Percentiles rank a stretch among this genome's conserved stretches.
phyloP scores from a whole-genome alignment of 1,140 invertebrate genomes.

The Whitmania pigra region DNA sequence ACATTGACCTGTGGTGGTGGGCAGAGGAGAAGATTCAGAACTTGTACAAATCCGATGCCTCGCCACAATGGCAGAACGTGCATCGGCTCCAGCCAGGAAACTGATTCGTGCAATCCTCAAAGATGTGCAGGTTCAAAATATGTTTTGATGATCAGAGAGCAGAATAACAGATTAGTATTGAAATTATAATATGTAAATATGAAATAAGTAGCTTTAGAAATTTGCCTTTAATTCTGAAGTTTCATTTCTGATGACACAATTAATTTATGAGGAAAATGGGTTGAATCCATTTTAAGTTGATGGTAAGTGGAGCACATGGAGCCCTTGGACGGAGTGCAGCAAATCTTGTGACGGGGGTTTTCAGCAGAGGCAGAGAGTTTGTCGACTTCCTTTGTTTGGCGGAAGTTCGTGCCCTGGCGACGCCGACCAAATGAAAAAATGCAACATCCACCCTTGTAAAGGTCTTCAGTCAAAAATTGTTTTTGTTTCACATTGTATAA shows the following conservation, averaged over 20 bases:
- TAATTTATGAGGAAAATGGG: too few relatives aligned
- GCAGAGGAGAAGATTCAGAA: slow-evolving; percentile 32
- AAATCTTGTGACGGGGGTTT: slow-evolving; percentile 20
- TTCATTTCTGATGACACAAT: too few relatives aligned
- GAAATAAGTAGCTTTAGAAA: too few relatives aligned
- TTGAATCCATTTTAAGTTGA: not conserved
- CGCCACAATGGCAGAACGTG: slow-evolving; percentile 37
- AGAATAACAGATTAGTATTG: too few relatives aligned
- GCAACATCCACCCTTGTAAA: slow-evolving; percentile 36
- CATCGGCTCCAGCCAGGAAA: slow-evolving; percentile 29
- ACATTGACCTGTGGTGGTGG: slow-evolving; percentile 36
- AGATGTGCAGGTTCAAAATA: slow-evolving; percentile 26
- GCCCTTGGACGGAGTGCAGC: slow-evolving; percentile 21
- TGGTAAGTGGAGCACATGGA: slow-evolving; percentile 23
- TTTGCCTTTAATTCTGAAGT: too few relatives aligned
- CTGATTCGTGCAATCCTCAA: slow-evolving; percentile 32
- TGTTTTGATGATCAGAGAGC: too few relatives aligned
- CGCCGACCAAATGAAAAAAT: slow-evolving; percentile 27
- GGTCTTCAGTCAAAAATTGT: slow-evolving; percentile 27
- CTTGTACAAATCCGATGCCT: slow-evolving; percentile 37
- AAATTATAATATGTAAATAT: too few relatives aligned
- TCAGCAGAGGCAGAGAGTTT: slow-evolving; percentile 11
- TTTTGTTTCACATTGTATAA: too few relatives aligned
- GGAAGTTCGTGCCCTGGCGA: slow-evolving; percentile 19
- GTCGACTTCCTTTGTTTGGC: slow-evolving; percentile 15